Percentiles rank a stretch among this genome's conserved stretches.
Conservation (phyloP, 2,113 vertebrate genomes). For the Ceyx cyanopectus region DNA sequence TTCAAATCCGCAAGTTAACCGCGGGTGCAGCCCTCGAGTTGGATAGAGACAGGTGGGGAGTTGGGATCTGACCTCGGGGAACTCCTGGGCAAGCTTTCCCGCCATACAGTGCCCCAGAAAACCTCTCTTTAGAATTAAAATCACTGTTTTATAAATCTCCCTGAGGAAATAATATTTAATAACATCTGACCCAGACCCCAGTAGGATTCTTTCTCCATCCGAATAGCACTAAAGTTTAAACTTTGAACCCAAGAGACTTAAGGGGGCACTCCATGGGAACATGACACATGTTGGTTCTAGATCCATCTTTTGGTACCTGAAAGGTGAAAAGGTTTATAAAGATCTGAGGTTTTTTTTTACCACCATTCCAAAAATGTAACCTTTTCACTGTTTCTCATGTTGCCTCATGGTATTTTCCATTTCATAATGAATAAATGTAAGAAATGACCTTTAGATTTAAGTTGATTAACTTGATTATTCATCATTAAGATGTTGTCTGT, state of each 20-base stretch:
- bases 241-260: neutral
- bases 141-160: neutral
- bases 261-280: fast-evolving
- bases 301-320: neutral
- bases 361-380: neutral
- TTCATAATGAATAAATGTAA: conserved; percentile 23
- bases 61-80: too few species aligned
- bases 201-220: neutral
- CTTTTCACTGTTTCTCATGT: neutral
- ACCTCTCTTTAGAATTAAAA: neutral
- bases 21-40: too few species aligned
- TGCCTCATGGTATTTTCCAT: neutral
- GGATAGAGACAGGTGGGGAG: too few species aligned
- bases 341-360: neutral
- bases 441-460: conserved; percentile 6
- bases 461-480: conserved; percentile 10
- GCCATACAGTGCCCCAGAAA: neutral
- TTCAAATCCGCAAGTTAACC: too few species aligned
- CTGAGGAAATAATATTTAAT: neutral
- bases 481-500: conserved; percentile 25
- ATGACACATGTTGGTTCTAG: fast-evolving
- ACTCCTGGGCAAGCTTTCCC: too few species aligned
- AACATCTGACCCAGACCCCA: neutral
- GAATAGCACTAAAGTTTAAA: neutral
- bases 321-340: neutral